Conservation (phyloP, 2,797 vertebrate genomes). For the Sphenodon punctatus region DNA sequence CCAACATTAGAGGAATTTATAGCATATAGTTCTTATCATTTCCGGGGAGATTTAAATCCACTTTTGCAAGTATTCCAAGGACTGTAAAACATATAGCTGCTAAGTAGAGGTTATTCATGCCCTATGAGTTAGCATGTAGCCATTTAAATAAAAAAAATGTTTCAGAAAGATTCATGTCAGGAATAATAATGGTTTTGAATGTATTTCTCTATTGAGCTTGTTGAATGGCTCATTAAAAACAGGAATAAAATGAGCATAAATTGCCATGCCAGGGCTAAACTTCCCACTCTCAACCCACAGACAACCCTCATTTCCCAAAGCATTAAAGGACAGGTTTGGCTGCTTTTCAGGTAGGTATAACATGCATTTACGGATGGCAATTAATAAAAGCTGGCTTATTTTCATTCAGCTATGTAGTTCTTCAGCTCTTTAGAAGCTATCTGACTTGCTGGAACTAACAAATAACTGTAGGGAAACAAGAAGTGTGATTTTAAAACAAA, state of each 20-base stretch:
- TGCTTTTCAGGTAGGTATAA: not conserved
- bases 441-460: not conserved
- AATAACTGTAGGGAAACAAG: not conserved
- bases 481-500: not conserved
- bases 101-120: not conserved
- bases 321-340: not conserved
- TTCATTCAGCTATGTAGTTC: not conserved
- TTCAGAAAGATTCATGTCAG: constrained; percentile 12
- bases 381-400: not conserved
- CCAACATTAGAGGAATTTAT: constrained; percentile 18
- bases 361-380: not conserved
- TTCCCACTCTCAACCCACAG: not conserved
- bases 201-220: not conserved
- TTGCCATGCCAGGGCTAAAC: not conserved
- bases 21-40: constrained; percentile 27
- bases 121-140: not conserved
- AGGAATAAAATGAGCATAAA: not conserved
- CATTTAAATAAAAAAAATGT: not conserved
- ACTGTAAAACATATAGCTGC: constrained; percentile 17
- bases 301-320: not conserved
- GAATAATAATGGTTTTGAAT: not conserved
- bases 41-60: constrained; percentile 25
- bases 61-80: constrained; percentile 40
- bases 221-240: constrained; percentile 2
- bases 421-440: not conserved